Percentiles rank a stretch among this genome's conserved stretches.
phyloP scores from a whole-genome alignment of 2,113 vertebrate genomes.

The Cyanistes caeruleus region DNA sequence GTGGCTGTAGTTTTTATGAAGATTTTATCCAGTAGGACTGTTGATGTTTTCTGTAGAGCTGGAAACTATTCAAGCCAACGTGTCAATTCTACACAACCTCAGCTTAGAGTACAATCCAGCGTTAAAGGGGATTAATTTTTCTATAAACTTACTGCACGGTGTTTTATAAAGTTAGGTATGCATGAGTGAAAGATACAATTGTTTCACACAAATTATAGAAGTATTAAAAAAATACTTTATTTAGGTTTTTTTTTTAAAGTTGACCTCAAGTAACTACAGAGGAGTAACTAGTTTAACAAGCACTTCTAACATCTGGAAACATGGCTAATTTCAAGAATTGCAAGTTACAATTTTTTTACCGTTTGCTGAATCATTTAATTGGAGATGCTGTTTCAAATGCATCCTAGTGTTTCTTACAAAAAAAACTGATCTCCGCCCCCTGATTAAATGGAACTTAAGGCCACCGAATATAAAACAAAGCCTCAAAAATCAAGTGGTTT shows the following conservation, averaged over 20 bases:
- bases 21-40: conserved; percentile 68
- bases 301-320: conserved; percentile 2
- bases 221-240: conserved; percentile 73
- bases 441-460: conserved; percentile 49
- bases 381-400: neutral
- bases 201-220: conserved; percentile 17
- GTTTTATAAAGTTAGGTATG: conserved; percentile 1
- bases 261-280: conserved; percentile 42
- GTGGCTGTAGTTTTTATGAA: conserved; percentile 64
- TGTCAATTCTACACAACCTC: neutral
- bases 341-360: neutral
- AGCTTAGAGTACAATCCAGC: neutral
- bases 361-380: neutral
- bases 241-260: conserved; percentile 44
- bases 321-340: conserved; percentile 26
- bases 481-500: neutral
- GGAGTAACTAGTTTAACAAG: conserved; percentile 24
- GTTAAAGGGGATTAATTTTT: conserved; percentile 29
- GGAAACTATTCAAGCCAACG: conserved; percentile 43
- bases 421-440: neutral
- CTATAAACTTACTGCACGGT: conserved; percentile 1
- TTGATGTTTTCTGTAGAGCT: conserved; percentile 71
- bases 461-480: conserved; percentile 18
- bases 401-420: neutral
- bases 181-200: conserved; percentile 5